A percentile compares a stretch with the other conserved stretches of the same genome.
These are phyloP conservation scores for Poecilia picta DNA, from an alignment of 2,797 vertebrate species.

Conservation along the genomic window DNA sequence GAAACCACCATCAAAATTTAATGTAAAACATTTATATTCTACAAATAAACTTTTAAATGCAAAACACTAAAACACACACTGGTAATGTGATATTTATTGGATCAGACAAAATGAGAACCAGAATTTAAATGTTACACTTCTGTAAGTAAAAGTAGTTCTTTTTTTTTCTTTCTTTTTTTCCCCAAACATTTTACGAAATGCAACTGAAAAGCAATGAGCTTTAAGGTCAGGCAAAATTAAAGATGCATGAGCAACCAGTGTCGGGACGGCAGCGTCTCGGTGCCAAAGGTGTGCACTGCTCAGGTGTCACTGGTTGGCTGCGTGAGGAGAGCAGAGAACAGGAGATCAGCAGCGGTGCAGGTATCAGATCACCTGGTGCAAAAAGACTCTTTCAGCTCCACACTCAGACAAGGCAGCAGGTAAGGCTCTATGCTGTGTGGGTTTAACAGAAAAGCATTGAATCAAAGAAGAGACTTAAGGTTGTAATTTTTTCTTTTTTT, in stretches of 20 bases:
- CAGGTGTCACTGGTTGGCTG: constrained; percentile 70
- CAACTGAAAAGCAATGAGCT: background rate
- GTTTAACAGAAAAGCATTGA: constrained; percentile 11
- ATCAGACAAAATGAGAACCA: background rate
- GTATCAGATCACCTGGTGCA: constrained; percentile 60
- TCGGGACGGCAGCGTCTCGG: constrained; percentile 23
- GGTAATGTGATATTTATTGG: background rate
- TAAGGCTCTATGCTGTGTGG: constrained; percentile 36
- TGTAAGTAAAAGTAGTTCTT: background rate
- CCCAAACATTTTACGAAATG: background rate
- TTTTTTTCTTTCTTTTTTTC: background rate
- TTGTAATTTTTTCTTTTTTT: background rate
- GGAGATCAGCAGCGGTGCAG: constrained; percentile 65
- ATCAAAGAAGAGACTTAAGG: background rate
- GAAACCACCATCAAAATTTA: background rate
- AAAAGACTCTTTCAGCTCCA: constrained; percentile 31
- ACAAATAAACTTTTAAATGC: background rate
- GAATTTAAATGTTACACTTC: background rate
- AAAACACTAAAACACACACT: background rate
- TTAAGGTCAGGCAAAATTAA: constrained; percentile 60
- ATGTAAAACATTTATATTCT: background rate
- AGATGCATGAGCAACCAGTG: constrained; percentile 68
- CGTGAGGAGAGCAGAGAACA: constrained; percentile 63
- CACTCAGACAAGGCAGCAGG: constrained; percentile 45
- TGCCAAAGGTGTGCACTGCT: constrained; percentile 67